Conservation (phyloP, 2,888 invertebrate genomes). For the Drosophila mimica region DNA sequence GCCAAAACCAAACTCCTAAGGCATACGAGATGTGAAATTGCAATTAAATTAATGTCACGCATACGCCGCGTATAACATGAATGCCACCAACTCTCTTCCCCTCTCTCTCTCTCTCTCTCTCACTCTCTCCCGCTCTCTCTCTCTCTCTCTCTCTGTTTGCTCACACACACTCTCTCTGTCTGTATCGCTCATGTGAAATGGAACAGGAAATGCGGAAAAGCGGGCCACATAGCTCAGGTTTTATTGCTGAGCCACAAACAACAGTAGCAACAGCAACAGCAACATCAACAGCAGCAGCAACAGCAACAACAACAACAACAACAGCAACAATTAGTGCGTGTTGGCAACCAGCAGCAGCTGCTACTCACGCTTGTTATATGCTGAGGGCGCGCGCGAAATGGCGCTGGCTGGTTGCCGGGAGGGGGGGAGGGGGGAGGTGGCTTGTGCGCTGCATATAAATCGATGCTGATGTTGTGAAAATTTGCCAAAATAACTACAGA, state of each 20-base stretch:
- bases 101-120: neutral
- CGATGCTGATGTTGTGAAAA: constrained; percentile 81
- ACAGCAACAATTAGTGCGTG: constrained; percentile 78
- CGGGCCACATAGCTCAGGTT: constrained; percentile 69
- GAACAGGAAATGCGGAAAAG: constrained; percentile 63
- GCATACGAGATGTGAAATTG: constrained; percentile 71
- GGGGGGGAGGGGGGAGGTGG: constrained; percentile 2
- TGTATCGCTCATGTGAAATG: constrained; percentile 34
- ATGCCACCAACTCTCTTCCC: constrained; percentile 3
- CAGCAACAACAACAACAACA: constrained; percentile 43
- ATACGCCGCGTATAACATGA: constrained; percentile 71
- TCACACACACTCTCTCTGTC: neutral
- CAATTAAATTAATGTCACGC: constrained; percentile 81
- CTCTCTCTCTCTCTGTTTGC: neutral
- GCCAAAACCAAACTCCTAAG: constrained; percentile 16
- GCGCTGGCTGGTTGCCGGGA: neutral
- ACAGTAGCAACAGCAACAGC: constrained; percentile 51
- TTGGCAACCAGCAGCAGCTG: constrained; percentile 72
- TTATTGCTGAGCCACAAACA: constrained; percentile 75
- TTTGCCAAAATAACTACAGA: constrained; percentile 79
- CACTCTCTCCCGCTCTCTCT: neutral
- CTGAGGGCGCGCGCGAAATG: constrained; percentile 3
- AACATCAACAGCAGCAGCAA: constrained; percentile 48
- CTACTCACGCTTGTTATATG: constrained; percentile 53
- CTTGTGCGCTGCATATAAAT: constrained; percentile 77